These are phyloP conservation scores for Diplodus sargus DNA, from an alignment of 2,797 vertebrate genomes.

Conservation along the genomic window DNA sequence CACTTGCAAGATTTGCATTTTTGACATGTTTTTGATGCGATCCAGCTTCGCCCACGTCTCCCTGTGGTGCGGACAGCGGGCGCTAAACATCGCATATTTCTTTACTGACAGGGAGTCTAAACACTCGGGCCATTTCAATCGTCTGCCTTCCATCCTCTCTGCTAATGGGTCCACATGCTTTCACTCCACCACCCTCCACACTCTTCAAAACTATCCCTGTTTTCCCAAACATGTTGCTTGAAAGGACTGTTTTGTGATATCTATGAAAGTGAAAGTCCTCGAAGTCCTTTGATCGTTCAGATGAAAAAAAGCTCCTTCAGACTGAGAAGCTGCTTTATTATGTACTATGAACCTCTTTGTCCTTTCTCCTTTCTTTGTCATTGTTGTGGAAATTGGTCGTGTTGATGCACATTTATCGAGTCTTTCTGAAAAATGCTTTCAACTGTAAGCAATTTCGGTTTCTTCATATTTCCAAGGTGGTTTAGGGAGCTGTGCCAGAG, in stretches of 20 bases:
- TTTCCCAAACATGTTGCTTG: neutral
- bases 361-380: neutral
- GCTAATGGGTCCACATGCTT: constrained; percentile 25
- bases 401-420: neutral
- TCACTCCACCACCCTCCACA: neutral
- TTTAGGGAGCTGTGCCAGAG: neutral
- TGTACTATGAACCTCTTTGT: neutral
- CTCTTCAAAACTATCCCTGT: constrained; percentile 11
- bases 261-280: neutral
- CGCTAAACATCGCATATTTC: constrained; percentile 26
- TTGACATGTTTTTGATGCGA: neutral
- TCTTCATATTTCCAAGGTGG: neutral
- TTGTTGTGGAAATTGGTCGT: neutral
- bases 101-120: constrained; percentile 52
- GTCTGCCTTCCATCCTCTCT: constrained; percentile 26
- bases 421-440: neutral
- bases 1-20: neutral
- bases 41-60: neutral
- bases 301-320: neutral
- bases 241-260: constrained; percentile 13
- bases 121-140: constrained; percentile 25
- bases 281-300: constrained; percentile 7
- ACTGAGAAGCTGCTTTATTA: neutral
- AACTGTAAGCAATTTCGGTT: neutral
- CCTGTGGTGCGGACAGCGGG: neutral